Conservation (phyloP, 2,797 vertebrate species). For the Pseudochirops corinnae region DNA sequence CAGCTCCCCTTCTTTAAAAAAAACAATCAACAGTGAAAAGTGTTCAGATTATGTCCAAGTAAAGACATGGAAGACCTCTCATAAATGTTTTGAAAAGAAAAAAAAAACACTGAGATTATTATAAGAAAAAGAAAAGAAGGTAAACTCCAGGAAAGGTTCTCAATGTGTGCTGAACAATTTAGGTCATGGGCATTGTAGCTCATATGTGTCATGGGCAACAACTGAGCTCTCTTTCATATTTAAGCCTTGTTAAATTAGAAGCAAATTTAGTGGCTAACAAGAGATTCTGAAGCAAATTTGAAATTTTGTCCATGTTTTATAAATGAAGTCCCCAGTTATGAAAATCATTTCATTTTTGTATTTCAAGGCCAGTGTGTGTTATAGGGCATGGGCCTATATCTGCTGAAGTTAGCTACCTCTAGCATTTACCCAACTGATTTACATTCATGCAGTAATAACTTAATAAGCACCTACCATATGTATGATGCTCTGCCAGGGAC, state of each 20-base stretch:
- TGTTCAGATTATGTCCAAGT: neutral
- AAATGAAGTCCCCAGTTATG: constrained; percentile 78
- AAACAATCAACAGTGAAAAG: neutral
- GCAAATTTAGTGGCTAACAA: constrained; percentile 65
- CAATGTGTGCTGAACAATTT: constrained; percentile 49
- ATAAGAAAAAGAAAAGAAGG: neutral
- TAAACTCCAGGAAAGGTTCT: constrained; percentile 16
- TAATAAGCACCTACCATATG: neutral
- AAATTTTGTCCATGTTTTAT: constrained; percentile 67
- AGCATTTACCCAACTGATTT: constrained; percentile 62
- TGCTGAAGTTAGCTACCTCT: constrained; percentile 43
- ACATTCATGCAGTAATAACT: constrained; percentile 37
- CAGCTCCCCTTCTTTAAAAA: neutral
- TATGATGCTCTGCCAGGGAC: neutral
- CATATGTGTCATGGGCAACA: constrained; percentile 59
- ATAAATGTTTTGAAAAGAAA: neutral
- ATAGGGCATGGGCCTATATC: constrained; percentile 32
- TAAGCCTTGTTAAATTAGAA: constrained; percentile 57
- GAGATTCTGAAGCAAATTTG: constrained; percentile 68
- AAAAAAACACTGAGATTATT: neutral
- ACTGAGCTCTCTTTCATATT: constrained; percentile 69
- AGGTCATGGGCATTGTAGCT: constrained; percentile 45
- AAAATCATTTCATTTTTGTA: constrained; percentile 81
- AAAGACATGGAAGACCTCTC: constrained; percentile 16
- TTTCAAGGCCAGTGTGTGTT: constrained; percentile 64